A percentile compares a stretch with the other conserved stretches of the same genome.
These are phyloP conservation scores for Phocoena sinus DNA, from an alignment of 2,113 vertebrate genomes.

Conservation along the genomic window DNA sequence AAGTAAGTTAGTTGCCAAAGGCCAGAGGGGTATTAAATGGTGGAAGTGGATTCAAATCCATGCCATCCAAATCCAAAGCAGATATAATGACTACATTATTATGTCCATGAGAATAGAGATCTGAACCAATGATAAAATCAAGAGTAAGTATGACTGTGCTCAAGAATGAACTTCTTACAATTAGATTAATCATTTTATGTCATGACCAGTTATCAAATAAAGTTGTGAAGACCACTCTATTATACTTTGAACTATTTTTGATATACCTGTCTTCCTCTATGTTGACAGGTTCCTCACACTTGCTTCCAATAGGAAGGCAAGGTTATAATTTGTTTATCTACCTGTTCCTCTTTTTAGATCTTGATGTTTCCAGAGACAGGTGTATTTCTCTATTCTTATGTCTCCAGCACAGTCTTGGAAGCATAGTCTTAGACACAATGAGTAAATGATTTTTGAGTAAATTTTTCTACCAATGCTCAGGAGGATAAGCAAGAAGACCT, in stretches of 20 bases:
- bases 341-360: not conserved
- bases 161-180: not conserved
- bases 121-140: not conserved
- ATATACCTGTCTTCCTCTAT: not conserved
- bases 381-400: not conserved
- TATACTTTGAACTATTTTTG: not conserved
- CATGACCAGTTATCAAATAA: not conserved
- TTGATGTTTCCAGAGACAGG: not conserved
- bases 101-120: not conserved
- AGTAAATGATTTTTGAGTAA: not conserved
- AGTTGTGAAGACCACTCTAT: not conserved
- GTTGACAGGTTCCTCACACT: not conserved
- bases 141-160: not conserved
- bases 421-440: not conserved
- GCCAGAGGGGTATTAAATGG: not conserved
- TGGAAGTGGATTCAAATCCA: not conserved
- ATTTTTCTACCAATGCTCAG: not conserved
- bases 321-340: not conserved
- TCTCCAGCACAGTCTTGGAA: not conserved
- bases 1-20: not conserved
- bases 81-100: not conserved
- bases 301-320: not conserved
- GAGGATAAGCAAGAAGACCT: not conserved
- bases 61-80: not conserved
- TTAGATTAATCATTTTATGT: not conserved